Conservation (phyloP, 2,888 invertebrate species). For the Nephrotoma guestfalica region DNA sequence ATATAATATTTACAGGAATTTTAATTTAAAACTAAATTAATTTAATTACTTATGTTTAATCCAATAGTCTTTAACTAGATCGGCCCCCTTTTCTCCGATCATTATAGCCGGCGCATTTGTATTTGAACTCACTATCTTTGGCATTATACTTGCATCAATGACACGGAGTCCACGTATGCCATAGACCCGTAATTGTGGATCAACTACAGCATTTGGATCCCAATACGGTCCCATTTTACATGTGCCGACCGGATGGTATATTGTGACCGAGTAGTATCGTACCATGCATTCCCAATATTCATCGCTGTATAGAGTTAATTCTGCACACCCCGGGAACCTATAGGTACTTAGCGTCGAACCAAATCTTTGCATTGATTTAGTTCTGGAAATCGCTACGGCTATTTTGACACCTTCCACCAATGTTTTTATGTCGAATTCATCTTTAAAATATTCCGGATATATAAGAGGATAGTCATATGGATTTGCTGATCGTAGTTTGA, state of each 20-base stretch:
- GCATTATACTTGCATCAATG: constrained; percentile 78
- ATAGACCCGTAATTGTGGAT: constrained; percentile 62
- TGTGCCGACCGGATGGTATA: constrained; percentile 77
- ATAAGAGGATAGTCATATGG: constrained; percentile 82
- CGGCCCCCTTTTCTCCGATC: constrained; percentile 81
- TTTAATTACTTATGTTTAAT: constrained; percentile 33
- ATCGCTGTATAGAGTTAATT: constrained; percentile 53
- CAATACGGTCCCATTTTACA: constrained; percentile 82
- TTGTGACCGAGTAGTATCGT: constrained; percentile 63
- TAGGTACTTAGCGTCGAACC: constrained; percentile 55
- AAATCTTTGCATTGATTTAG: constrained; percentile 57
- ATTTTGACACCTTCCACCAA: constrained; percentile 78
- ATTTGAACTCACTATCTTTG: constrained; percentile 69
- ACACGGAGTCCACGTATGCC: constrained; percentile 66
- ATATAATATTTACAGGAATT: background rate
- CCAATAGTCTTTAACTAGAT: constrained; percentile 78
- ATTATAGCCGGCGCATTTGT: constrained; percentile 79
- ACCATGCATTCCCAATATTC: constrained; percentile 81
- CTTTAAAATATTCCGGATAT: constrained; percentile 79
- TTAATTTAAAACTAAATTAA: background rate
- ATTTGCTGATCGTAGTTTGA: constrained; percentile 66
- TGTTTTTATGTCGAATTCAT: constrained; percentile 63
- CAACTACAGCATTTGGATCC: constrained; percentile 72
- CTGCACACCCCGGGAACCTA: constrained; percentile 63
- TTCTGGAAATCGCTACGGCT: constrained; percentile 62